phyloP scores from a whole-genome alignment of 1,140 invertebrate genomes.

The Drosophila pseudoobscura region DNA sequence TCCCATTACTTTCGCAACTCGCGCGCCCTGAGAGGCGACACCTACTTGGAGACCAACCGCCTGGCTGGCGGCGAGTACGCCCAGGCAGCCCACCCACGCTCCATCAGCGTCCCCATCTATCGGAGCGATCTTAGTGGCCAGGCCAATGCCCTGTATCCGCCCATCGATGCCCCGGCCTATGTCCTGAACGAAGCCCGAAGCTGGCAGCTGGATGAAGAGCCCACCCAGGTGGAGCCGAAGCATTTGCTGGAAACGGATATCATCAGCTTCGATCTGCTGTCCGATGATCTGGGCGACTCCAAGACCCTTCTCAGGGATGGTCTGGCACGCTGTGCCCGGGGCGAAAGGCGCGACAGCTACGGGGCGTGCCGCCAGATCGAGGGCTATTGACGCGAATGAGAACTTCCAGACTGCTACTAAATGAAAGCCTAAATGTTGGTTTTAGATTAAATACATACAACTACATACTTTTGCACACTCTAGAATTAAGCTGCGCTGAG shows the following conservation, averaged over 20 bases:
- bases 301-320: constrained; percentile 85
- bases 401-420: constrained; percentile 59
- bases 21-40: constrained; percentile 67
- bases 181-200: constrained; percentile 53
- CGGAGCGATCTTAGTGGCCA: constrained; percentile 42
- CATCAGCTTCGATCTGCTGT: constrained; percentile 64
- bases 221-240: constrained; percentile 55
- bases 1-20: constrained; percentile 73
- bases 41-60: constrained; percentile 70
- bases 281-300: constrained; percentile 60
- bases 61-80: constrained; percentile 13
- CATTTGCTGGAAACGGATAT: constrained; percentile 48
- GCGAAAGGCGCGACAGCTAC: constrained; percentile 85
- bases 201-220: constrained; percentile 72
- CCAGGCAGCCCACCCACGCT: constrained; percentile 22
- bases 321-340: constrained; percentile 86
- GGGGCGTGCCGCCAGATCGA: constrained; percentile 84
- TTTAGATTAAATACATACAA: constrained; percentile 11
- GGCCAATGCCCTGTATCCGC: constrained; percentile 56
- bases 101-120: constrained; percentile 62
- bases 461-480: constrained; percentile 34
- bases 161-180: constrained; percentile 64
- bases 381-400: constrained; percentile 66
- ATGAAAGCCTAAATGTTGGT: constrained; percentile 49
- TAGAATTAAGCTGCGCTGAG: constrained; percentile 32